Evolutionary conservation across 2,113 vertebrate species (phyloP).

Genomic region (Lanius ludovicianus): DNA sequence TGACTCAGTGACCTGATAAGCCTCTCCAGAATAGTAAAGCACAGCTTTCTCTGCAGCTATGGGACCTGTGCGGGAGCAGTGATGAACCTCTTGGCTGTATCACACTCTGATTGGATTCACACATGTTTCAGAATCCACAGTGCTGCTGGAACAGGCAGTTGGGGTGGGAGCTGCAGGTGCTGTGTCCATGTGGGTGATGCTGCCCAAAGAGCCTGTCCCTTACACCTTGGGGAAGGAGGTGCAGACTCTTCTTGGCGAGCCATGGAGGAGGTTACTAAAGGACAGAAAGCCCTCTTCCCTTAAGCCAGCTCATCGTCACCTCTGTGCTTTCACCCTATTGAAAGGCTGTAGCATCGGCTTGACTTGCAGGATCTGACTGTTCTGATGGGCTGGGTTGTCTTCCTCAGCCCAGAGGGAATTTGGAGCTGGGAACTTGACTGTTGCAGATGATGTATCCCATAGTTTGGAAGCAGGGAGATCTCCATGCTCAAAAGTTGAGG

Average conservation of each 20-base stretch:
- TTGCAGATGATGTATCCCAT: fast-evolving
- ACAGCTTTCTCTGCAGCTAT: neutral
- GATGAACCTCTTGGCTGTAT: neutral
- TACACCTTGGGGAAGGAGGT: neutral
- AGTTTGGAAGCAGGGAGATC: neutral
- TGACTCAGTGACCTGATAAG: neutral
- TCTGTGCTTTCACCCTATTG: neutral
- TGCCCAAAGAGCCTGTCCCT: neutral
- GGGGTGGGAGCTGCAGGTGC: fast-evolving
- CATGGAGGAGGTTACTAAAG: neutral
- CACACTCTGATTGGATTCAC: neutral
- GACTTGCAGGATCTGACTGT: neutral
- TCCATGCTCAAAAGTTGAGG: fast-evolving
- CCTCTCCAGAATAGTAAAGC: neutral
- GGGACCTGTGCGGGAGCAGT: neutral
- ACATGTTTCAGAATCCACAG: fast-evolving
- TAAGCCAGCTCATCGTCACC: fast-evolving
- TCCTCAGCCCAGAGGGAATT: neutral
- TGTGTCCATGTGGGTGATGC: neutral
- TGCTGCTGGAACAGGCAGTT: fast-evolving
- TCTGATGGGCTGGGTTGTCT: neutral
- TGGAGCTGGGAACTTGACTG: neutral
- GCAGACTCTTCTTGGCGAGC: neutral
- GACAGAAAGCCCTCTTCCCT: neutral
- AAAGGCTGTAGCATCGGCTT: neutral